Evolutionary conservation across 2,888 invertebrate genomes (phyloP).

Genomic region (Tuta absoluta): DNA sequence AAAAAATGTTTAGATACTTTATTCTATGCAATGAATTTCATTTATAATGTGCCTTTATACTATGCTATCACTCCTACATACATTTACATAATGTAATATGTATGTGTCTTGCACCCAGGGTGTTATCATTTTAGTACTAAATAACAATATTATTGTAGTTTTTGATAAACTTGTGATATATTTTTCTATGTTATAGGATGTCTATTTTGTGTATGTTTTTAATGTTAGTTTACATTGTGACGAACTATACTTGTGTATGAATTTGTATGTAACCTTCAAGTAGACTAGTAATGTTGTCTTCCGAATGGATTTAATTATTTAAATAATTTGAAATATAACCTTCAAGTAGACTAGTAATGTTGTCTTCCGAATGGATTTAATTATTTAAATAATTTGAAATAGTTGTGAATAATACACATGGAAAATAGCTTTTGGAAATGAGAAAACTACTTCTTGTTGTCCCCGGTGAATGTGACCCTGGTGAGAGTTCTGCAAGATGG

Average conservation of each 20-base stretch:
- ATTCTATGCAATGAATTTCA: background rate
- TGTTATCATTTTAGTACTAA: slow-evolving; percentile 3
- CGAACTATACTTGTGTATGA: slow-evolving; percentile 35
- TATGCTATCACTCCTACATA: background rate
- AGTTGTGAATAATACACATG: background rate
- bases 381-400: background rate
- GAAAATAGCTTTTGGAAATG: no score
- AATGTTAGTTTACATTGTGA: slow-evolving; percentile 36
- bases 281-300: background rate
- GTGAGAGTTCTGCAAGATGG: no score
- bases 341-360: slow-evolving; percentile 9
- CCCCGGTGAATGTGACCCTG: no score
- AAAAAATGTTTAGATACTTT: slow-evolving; percentile 8
- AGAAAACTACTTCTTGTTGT: no score
- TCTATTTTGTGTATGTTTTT: slow-evolving; percentile 36
- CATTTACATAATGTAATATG: background rate
- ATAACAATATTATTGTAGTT: slow-evolving; percentile 4
- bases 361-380: background rate
- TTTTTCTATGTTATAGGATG: slow-evolving; percentile 39
- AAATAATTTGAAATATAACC: background rate
- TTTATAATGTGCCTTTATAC: background rate
- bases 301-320: background rate
- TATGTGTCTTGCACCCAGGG: background rate
- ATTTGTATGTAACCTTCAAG: slow-evolving; percentile 25
- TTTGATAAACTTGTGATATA: slow-evolving; percentile 34